Evolutionary conservation across 2,888 invertebrate species (phyloP).

Genomic region (Drosophila nr. fundita): DNA sequence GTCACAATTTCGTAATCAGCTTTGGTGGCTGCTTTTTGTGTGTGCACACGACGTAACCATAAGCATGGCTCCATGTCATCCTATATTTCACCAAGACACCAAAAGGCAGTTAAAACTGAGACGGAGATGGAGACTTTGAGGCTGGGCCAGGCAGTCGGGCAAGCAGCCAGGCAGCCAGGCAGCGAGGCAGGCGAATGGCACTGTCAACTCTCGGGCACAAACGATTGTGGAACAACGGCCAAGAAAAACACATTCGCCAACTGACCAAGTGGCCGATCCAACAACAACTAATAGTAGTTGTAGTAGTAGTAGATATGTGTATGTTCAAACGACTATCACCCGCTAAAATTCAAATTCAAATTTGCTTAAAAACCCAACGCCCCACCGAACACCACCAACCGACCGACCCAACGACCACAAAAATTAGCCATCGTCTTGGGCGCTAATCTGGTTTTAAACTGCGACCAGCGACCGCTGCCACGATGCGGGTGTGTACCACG

Average conservation of each 20-base stretch:
- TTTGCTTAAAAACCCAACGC: conserved; percentile 66
- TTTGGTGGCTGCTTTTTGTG: conserved; percentile 41
- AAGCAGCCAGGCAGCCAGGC: conserved; percentile 11
- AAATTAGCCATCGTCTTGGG: conserved; percentile 80
- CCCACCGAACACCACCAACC: conserved; percentile 13
- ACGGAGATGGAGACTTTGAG: conserved; percentile 12
- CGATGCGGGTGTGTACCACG: conserved; percentile 80
- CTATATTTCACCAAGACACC: conserved; percentile 76
- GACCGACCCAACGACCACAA: conserved; percentile 46
- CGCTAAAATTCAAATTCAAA: conserved; percentile 82
- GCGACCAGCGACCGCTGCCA: conserved; percentile 54
- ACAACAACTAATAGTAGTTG: conserved; percentile 17
- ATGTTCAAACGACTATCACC: conserved; percentile 75
- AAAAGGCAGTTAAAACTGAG: conserved; percentile 25
- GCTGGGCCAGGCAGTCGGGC: conserved; percentile 24
- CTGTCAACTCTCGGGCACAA: conserved; percentile 65
- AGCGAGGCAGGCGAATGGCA: conserved; percentile 47
- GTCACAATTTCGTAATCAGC: conserved; percentile 79
- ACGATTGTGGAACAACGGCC: conserved; percentile 60
- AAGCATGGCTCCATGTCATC: conserved; percentile 78
- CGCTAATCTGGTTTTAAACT: conserved; percentile 83
- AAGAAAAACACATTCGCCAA: conserved; percentile 67
- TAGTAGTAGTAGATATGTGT: conserved; percentile 52
- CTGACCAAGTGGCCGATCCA: conserved; percentile 73
- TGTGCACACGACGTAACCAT: conserved; percentile 70